Evolutionary conservation across 2,888 invertebrate genomes (phyloP).

Genomic region (Drosophila koepferae): DNA sequence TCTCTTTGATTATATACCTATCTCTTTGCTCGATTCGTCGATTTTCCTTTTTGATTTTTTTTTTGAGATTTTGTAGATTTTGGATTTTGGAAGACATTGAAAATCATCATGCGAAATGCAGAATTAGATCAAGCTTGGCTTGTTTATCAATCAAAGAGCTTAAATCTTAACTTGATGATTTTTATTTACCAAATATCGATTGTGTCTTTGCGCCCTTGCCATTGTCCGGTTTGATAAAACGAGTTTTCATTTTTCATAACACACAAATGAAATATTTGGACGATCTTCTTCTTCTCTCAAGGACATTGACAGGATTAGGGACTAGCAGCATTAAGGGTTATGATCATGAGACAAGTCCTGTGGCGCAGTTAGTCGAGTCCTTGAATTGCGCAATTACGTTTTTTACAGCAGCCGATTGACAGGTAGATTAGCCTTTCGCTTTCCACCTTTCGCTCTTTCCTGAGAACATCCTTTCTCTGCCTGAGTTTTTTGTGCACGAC

Average conservation of each 20-base stretch:
- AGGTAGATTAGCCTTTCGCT: constrained; percentile 44
- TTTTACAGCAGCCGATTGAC: constrained; percentile 62
- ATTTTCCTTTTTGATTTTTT: no score
- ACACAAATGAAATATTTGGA: neutral
- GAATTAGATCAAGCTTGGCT: no score
- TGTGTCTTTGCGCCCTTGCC: neutral
- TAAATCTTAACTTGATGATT: no score
- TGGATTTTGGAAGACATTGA: no score
- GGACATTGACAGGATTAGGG: constrained; percentile 27
- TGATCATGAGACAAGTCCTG: constrained; percentile 58
- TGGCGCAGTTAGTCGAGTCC: constrained; percentile 42
- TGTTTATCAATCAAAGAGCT: no score
- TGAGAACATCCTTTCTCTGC: constrained; percentile 60
- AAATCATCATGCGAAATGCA: no score
- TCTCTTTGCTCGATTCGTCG: no score
- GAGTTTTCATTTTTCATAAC: neutral
- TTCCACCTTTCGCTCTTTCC: constrained; percentile 40
- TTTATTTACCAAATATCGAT: no score
- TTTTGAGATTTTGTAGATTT: no score
- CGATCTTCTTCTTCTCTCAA: constrained; percentile 14
- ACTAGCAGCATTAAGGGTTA: constrained; percentile 63
- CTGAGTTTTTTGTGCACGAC: constrained; percentile 27
- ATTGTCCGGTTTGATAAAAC: neutral
- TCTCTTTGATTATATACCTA: no score
- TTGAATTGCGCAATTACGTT: constrained; percentile 68